Conservation (phyloP, 2,888 invertebrate genomes). For the Sycophila texana region DNA sequence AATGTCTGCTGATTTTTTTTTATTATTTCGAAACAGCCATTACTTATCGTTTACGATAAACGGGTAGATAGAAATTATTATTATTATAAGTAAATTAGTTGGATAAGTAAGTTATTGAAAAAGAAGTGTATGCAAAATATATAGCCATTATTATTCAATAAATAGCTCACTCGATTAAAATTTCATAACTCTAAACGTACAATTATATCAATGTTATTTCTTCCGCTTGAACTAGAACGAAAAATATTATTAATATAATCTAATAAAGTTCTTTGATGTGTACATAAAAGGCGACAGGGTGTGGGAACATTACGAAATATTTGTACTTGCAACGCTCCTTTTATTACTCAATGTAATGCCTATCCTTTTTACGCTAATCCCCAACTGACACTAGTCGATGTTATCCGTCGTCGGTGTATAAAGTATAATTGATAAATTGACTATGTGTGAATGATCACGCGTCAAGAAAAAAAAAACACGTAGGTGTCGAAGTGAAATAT, state of each 20-base stretch:
- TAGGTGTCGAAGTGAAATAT: constrained; percentile 47
- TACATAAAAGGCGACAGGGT: not conserved
- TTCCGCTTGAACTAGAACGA: not conserved
- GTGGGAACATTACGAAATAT: constrained; percentile 39
- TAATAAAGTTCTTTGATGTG: too few species aligned
- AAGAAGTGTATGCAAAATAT: too few species aligned
- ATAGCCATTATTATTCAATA: too few species aligned
- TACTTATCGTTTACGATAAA: too few species aligned
- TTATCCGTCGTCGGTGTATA: constrained; percentile 23
- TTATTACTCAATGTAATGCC: constrained; percentile 29
- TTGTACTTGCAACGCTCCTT: constrained; percentile 19
- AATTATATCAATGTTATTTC: too few species aligned
- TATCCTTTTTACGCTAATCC: not conserved
- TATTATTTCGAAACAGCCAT: too few species aligned
- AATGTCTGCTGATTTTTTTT: too few species aligned
- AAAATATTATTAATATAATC: not conserved
- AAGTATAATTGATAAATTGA: constrained; percentile 51
- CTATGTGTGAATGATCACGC: not conserved
- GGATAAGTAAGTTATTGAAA: too few species aligned
- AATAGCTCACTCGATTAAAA: too few species aligned
- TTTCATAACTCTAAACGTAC: too few species aligned
- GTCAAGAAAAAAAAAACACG: constrained; percentile 7
- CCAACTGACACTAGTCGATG: constrained; percentile 41
- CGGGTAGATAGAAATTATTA: too few species aligned
- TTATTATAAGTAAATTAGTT: too few species aligned